Evolutionary conservation across 2,113 vertebrate species (phyloP), one percentile per base, ranked within the genome.

Genomic region (Triplophysa siluroides): DNA sequence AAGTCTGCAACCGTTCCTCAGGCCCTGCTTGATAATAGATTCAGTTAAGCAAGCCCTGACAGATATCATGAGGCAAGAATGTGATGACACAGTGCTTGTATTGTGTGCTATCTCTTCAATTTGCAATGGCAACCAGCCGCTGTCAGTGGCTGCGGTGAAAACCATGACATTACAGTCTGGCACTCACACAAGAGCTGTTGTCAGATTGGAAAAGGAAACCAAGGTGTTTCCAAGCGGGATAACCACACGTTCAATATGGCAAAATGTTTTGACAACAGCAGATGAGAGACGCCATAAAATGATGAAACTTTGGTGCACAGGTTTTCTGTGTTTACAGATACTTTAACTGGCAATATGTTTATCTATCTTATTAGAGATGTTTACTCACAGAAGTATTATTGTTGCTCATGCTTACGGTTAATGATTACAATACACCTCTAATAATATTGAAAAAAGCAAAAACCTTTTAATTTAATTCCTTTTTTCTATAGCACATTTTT

Each of bases 231-330:
- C 18, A 29, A 38, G 33, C 3, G 41, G 56, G 16, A 18, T 23
- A 26, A 80, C 64, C 72, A 38, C 62, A 69, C 24, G 10, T 85
- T 68, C 76, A 58, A 82, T 58, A 58, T n/a, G 50, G 78, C 66
- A 38, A 83, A 60, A 77, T 87, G 62, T 87, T 89, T 87, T 87
- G 83, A 82, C 79, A 74, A 45, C 45, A 29, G 33, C 61, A 50
- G 18, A 70, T 26, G 73, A 13, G 29, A 73, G 12, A 50, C 13
- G 47, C 47, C 47, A 50, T 50, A 50, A 50, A 50, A 50, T 50
- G 47, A 50, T 50, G 14, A 50, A 10, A 5, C 45, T 13, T 13
- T 47, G 13, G 10, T 47, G 45, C 45, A 14, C 2, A 50, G 47
- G 47, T 50, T 45, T 47, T 67, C n/a, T 69, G 66, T 47, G 43